Base-by-base conservation (phyloP, 2,797 vertebrate species). In the Smutsia temminckii region DNA sequence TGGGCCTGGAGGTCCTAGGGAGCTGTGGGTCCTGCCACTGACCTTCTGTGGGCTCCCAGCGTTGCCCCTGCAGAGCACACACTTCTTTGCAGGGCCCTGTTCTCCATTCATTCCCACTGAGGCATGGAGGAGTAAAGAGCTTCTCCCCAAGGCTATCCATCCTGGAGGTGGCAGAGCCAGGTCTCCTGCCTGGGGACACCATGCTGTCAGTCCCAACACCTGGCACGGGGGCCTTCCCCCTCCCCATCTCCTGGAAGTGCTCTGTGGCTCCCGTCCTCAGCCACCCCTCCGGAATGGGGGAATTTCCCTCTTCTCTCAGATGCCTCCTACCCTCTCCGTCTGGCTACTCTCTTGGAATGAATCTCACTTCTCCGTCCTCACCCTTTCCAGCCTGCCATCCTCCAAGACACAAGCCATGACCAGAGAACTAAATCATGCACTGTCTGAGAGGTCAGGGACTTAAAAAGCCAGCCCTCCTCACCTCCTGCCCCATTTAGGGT, bases 301-400 rank as follows among this genome's bases (percentile, higher is more conserved):
- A 37, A 23, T 93, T 84, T 77, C 79, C 74, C 57, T 81, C 29
- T 40, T 32, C 0, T 77, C 79, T 75, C 91, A 94, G 94, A 95
- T 27, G 0, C 34, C 64, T 79, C 87, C 40, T 46, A 25, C 59
- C 51, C 21, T 74, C 40, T 61, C 89, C 79, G 75, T 91, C 91
- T 95, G 91, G 69, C 79, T 91, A 89, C 89, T 92, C 86, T 86
- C 49, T 95, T 77, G 69, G 83, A 81, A 46, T 77, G 71, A 93
- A 23, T 89, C 66, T 93, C 79, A 79, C 83, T 80, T 96, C 77
- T 66, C n/a, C 29, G 16, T 69, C 55, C 63, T 74, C 69, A 51
- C 55, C 32, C 78, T 85, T 92, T 81, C 57, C 79, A 81, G 55
- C 37, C 85, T 93, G 94, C 85, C 80, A 88, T 55, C 53, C 49